Percentiles rank a stretch among this genome's conserved stretches.
These are phyloP conservation scores for Galeopterus variegatus DNA, from an alignment of 2,113 vertebrate species.

Conservation along the genomic window DNA sequence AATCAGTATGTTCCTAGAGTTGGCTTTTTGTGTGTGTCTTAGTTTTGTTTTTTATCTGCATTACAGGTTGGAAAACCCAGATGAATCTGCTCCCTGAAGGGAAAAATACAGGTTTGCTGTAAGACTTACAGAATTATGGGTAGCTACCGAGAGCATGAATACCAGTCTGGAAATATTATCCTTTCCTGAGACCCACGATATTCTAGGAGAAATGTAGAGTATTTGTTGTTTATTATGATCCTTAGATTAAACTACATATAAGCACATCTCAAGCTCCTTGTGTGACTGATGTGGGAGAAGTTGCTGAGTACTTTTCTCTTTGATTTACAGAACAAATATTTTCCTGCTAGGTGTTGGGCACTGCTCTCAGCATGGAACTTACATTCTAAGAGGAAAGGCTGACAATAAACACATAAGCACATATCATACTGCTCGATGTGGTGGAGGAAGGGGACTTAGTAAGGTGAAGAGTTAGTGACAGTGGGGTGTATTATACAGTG, in stretches of 20 bases:
- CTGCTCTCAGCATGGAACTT: not conserved
- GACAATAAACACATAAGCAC: not conserved
- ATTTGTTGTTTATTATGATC: not conserved
- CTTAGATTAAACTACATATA: not conserved
- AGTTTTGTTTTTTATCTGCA: not conserved
- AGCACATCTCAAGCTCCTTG: not conserved
- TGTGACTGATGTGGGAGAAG: not conserved
- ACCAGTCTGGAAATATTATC: not conserved
- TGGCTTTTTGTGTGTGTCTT: not conserved
- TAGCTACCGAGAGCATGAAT: not conserved
- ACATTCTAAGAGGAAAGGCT: not conserved
- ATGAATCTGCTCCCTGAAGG: not conserved
- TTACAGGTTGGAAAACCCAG: not conserved
- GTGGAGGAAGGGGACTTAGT: not conserved
- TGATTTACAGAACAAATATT: not conserved
- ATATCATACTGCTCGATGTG: not conserved
- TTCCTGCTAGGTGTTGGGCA: not conserved
- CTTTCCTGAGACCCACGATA: not conserved
- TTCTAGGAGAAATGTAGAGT: not conserved
- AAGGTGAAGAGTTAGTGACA: not conserved
- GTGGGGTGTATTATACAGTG: not conserved
- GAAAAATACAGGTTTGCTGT: not conserved
- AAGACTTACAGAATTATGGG: not conserved
- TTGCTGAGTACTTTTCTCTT: not conserved
- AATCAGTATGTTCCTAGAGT: not conserved